A percentile compares a stretch with the other conserved stretches of the same genome.
phyloP scores from a whole-genome alignment of 2,797 vertebrate species.

The Taenioides sp. region DNA sequence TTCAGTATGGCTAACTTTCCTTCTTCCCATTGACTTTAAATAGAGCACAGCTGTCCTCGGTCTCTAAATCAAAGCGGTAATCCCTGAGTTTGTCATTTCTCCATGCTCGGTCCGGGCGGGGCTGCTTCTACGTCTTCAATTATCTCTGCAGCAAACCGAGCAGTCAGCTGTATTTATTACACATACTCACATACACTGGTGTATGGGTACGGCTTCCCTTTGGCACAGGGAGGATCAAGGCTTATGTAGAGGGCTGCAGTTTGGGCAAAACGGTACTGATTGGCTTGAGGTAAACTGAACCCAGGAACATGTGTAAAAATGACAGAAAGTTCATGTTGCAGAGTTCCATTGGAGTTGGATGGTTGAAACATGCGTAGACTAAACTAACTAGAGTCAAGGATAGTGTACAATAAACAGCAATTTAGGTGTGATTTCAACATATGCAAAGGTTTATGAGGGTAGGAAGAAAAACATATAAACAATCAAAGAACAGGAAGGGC shows the following conservation, averaged over 20 bases:
- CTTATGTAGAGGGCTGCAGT: conserved; percentile 15
- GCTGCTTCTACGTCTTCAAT: conserved; percentile 31
- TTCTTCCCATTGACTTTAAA: conserved; percentile 39
- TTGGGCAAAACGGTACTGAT: conserved; percentile 16
- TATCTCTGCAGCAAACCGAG: conserved; percentile 9
- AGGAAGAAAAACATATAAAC: not conserved
- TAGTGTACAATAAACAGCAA: not conserved
- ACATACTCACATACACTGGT: conserved; percentile 12
- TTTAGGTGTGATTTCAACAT: not conserved
- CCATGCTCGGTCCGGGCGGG: conserved; percentile 34
- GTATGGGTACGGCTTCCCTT: not conserved
- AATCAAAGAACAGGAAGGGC: not conserved
- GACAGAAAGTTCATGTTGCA: not conserved
- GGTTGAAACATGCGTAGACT: not conserved
- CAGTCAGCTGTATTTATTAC: conserved; percentile 20
- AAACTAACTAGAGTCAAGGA: not conserved
- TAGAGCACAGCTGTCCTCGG: conserved; percentile 35
- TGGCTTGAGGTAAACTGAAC: not conserved
- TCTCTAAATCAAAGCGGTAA: conserved; percentile 39
- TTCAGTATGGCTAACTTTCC: conserved; percentile 25
- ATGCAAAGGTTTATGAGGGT: not conserved
- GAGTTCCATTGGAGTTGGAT: not conserved
- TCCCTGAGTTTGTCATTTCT: conserved; percentile 41
- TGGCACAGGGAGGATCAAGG: conserved; percentile 14
- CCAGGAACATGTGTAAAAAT: not conserved